Evolutionary conservation across 2,113 vertebrate species (phyloP).

Genomic region (Istiophorus platypterus): DNA sequence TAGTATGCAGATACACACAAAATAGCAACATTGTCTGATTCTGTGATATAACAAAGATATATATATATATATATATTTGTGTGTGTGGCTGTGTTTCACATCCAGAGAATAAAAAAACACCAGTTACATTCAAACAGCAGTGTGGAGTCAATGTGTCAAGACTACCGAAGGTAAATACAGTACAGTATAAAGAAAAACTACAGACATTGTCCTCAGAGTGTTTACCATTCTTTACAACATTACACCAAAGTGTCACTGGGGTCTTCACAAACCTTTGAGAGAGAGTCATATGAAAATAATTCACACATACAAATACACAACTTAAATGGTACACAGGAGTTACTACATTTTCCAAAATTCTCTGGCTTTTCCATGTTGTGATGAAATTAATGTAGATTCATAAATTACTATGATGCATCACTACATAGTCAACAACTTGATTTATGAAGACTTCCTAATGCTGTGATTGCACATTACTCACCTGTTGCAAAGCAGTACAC

Average conservation of each 20-base stretch:
- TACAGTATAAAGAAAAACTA: conserved; percentile 65
- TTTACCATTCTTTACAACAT: conserved; percentile 50
- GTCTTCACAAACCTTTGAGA: conserved; percentile 48
- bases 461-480: background rate
- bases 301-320: conserved; percentile 61
- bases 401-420: conserved; percentile 18
- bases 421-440: conserved; percentile 23
- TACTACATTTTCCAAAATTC: conserved; percentile 35
- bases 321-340: conserved; percentile 41
- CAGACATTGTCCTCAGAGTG: conserved; percentile 53
- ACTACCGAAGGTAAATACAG: conserved; percentile 71
- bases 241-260: conserved; percentile 30
- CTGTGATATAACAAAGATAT: conserved; percentile 67
- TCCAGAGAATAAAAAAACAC: conserved; percentile 62
- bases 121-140: conserved; percentile 79
- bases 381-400: background rate
- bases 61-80: conserved; percentile 51
- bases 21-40: conserved; percentile 67
- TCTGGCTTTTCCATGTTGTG: conserved; percentile 25
- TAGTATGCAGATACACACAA: conserved; percentile 69
- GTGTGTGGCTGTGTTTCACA: conserved; percentile 39
- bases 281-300: conserved; percentile 42
- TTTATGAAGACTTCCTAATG: conserved; percentile 18
- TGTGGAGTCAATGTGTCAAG: conserved; percentile 61
- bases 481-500: conserved; percentile 3